Conservation (phyloP, 2,113 vertebrate genomes). For the Scortum barcoo region DNA sequence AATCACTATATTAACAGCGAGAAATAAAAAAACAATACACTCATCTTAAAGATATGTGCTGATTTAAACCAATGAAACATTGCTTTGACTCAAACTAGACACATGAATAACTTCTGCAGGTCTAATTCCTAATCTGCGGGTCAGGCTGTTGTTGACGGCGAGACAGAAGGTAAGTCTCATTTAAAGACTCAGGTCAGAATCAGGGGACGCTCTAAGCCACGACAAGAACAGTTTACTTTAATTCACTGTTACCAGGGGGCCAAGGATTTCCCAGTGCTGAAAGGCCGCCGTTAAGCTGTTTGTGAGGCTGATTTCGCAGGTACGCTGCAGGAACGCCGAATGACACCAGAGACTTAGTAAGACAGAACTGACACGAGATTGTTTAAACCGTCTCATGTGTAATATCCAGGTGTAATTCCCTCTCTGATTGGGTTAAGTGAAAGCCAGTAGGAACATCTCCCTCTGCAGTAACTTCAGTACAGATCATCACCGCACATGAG, state of each 20-base stretch:
- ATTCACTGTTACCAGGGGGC: constrained; percentile 76
- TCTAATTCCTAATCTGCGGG: constrained; percentile 61
- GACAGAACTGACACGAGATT: constrained; percentile 1
- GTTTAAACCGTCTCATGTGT: background rate
- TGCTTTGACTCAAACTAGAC: constrained; percentile 1
- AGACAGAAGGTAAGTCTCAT: constrained; percentile 56
- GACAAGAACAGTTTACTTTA: constrained; percentile 75
- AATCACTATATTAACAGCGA: background rate
- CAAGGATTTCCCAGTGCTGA: constrained; percentile 38
- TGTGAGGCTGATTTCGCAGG: constrained; percentile 60
- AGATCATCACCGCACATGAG: background rate
- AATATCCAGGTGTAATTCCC: background rate
- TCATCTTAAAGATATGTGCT: background rate
- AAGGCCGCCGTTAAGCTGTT: constrained; percentile 68
- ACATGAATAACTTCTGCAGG: constrained; percentile 36
- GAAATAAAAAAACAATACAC: background rate
- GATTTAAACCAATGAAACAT: constrained; percentile 12
- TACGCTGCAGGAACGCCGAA: constrained; percentile 28
- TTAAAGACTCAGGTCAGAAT: constrained; percentile 65
- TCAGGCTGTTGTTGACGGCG: constrained; percentile 58
- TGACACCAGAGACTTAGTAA: constrained; percentile 31
- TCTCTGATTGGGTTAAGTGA: background rate
- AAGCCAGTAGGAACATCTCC: background rate
- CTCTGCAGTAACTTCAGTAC: background rate
- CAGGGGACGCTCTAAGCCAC: constrained; percentile 59